These are phyloP conservation scores for Drosophila rubida DNA, from an alignment of 2,888 invertebrate species.

Conservation along the genomic window DNA sequence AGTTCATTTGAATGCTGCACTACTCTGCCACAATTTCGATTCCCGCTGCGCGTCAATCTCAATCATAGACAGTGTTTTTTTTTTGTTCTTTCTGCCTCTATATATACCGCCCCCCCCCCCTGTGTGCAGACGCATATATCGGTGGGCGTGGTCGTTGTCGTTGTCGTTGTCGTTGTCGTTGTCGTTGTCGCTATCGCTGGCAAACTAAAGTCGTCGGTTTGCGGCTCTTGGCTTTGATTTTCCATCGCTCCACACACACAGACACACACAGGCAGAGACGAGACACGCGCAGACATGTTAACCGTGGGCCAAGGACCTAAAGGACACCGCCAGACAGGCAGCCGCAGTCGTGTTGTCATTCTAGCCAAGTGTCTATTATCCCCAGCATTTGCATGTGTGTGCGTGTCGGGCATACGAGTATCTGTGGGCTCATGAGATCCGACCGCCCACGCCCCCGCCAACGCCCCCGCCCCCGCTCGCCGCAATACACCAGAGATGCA, in stretches of 20 bases:
- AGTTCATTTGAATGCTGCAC: slow-evolving; percentile 45
- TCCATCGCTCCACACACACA: no score
- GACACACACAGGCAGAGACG: no score
- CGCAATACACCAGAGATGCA: slow-evolving; percentile 8
- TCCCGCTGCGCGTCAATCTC: neutral
- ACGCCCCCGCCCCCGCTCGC: no score
- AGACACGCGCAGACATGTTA: neutral
- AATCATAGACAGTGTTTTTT: neutral
- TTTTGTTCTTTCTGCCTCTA: neutral
- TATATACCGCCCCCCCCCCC: no score
- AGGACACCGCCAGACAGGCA: neutral
- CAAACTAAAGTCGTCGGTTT: slow-evolving; percentile 38
- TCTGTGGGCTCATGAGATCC: slow-evolving; percentile 24
- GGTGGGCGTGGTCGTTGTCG: slow-evolving; percentile 25
- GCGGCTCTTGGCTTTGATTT: slow-evolving; percentile 46
- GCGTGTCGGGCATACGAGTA: slow-evolving; percentile 55
- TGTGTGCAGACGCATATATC: slow-evolving; percentile 8
- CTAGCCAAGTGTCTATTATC: slow-evolving; percentile 65
- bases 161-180: slow-evolving; percentile 8
- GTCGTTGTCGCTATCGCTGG: slow-evolving; percentile 5
- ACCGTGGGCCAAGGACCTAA: slow-evolving; percentile 4
- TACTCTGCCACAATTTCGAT: slow-evolving; percentile 4
- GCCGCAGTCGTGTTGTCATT: slow-evolving; percentile 21
- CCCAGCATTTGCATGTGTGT: slow-evolving; percentile 42
- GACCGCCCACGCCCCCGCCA: no score